Conservation (phyloP, 1,140 invertebrate species). For the Heterodera schachtii region DNA sequence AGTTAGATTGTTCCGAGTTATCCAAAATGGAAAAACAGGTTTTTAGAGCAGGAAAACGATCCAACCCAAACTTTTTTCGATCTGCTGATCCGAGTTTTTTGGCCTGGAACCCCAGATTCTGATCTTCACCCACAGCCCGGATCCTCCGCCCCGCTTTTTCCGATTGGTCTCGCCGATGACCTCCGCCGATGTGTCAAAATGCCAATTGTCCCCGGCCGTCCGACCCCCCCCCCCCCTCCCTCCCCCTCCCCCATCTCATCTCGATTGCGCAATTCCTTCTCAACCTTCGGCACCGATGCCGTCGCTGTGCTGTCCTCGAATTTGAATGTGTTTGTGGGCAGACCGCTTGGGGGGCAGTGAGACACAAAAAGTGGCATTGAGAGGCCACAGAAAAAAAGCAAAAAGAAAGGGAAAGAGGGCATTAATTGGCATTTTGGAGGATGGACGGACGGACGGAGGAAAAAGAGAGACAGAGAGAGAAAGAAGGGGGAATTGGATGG, state of each 20-base stretch:
- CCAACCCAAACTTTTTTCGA: no score
- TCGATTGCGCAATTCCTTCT: conserved; percentile 13
- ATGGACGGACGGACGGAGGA: conserved; percentile 1
- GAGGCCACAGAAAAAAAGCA: neutral
- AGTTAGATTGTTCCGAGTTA: neutral
- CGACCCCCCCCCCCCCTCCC: neutral
- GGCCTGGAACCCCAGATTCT: neutral
- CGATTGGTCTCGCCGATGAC: neutral
- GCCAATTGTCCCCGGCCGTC: neutral
- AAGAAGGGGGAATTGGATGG: conserved; percentile 8
- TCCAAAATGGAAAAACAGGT: neutral
- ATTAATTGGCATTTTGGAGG: conserved; percentile 16
- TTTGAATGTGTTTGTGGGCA: neutral
- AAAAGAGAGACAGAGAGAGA: neutral
- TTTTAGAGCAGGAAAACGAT: no score
- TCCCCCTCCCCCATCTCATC: neutral
- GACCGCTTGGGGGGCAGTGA: neutral
- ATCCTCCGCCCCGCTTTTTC: neutral
- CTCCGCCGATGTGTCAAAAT: conserved; percentile 7
- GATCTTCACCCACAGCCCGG: neutral
- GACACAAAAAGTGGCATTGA: conserved; percentile 17
- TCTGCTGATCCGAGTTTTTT: no score
- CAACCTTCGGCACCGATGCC: neutral
- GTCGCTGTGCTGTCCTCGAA: conserved; percentile 9
- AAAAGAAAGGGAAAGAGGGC: neutral